phyloP scores from a whole-genome alignment of 2,888 invertebrate genomes.

The Trachelus iudaicus region DNA sequence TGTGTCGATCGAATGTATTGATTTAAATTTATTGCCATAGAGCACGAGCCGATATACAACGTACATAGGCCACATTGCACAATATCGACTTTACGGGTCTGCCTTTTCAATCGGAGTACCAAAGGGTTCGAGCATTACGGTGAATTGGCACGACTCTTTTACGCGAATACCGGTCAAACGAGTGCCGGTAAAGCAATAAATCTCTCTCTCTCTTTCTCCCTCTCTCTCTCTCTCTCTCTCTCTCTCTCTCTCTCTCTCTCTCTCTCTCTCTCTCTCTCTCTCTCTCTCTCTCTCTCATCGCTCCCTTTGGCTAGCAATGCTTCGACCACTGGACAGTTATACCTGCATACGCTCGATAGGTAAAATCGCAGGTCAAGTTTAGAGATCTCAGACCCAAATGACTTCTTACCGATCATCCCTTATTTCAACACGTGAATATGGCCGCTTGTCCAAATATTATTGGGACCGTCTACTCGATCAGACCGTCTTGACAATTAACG shows the following conservation, averaged over 20 bases:
- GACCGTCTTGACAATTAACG: slow-evolving; percentile 7
- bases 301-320: neutral
- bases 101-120: slow-evolving; percentile 23
- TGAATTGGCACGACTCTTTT: slow-evolving; percentile 41
- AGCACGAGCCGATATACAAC: neutral
- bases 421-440: neutral
- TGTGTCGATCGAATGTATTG: slow-evolving; percentile 32
- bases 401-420: neutral
- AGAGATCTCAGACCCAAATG: neutral
- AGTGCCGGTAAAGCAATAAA: slow-evolving; percentile 42
- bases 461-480: neutral
- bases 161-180: slow-evolving; percentile 50
- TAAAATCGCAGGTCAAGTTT: neutral
- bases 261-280: too few relatives aligned
- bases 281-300: neutral
- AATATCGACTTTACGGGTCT: slow-evolving; percentile 34
- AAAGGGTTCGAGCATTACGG: slow-evolving; percentile 15
- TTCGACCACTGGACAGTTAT: neutral
- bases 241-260: too few relatives aligned
- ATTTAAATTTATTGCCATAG: slow-evolving; percentile 38
- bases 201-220: neutral
- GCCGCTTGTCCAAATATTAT: slow-evolving; percentile 23
- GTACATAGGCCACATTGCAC: slow-evolving; percentile 17
- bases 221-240: slow-evolving; percentile 16
- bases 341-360: neutral